Base-by-base conservation (phyloP, 2,888 invertebrate species). In the Meiosimyza platycephala region DNA sequence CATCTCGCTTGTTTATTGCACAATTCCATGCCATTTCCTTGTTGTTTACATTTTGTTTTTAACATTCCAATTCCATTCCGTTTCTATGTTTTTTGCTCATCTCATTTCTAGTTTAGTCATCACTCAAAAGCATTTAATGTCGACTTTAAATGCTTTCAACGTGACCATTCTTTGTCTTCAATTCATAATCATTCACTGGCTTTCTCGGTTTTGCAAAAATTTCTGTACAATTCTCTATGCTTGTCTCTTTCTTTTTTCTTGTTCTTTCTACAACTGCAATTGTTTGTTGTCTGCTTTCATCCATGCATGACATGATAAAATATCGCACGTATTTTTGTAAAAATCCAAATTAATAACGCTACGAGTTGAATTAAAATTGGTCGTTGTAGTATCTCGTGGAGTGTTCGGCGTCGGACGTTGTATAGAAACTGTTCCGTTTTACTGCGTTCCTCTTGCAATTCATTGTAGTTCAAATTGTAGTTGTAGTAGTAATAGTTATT, bases 311-410 rank as follows among this genome's bases (percentile, higher is more conserved):
- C 40, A 40, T 70, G 40, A 22, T 70, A 63, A 18, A 62, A 15
- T 13, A 70, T 70, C 40, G 33, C 63, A 13, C 62, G 70, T 59
- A 70, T 47, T 51, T 28, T 62, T 5, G 54, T 63, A 47, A 63
- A 70, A 74, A 86, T 78, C 86, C 86, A 86, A 60, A 86, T 78
- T 72, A 85, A 69, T 65, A 86, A 76, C 72, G 83, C 77, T 67
- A 84, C 78, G 76, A 86, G 75, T 76, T 85, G 83, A 79, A 85
- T 82, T 64, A 86, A 82, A 77, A 85, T 79, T 75, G 86, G 86
- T 81, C 86, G 84, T 77, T 86, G 83, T 57, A 82, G 79, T 15
- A 85, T 79, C 71, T 85, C 84, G 77, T 82, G 80, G 54, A 81
- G 80, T 13, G 83, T 84, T 73, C 85, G 81, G 22, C 82, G 80